Evolutionary conservation across 2,113 vertebrate genomes (phyloP).

Genomic region (Hippocampus comes): DNA sequence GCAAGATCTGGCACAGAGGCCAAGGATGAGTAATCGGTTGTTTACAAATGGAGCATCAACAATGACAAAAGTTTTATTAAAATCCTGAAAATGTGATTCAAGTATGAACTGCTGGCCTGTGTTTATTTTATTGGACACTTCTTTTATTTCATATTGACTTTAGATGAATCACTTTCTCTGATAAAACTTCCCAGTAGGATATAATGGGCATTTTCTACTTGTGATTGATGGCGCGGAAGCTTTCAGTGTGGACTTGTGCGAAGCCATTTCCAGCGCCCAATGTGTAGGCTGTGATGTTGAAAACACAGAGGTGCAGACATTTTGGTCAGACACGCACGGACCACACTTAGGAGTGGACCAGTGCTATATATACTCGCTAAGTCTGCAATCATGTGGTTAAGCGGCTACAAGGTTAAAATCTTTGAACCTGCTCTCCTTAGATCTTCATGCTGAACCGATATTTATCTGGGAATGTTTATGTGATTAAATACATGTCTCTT

Average conservation of each 20-base stretch:
- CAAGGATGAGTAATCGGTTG: constrained; percentile 10
- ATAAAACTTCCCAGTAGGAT: constrained; percentile 35
- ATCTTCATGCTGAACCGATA: constrained; percentile 30
- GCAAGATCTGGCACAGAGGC: constrained; percentile 8
- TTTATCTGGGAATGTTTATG: constrained; percentile 41
- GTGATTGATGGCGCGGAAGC: constrained; percentile 23
- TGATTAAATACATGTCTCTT: constrained; percentile 29
- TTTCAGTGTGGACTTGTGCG: constrained; percentile 10
- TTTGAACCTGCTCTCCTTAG: constrained; percentile 33
- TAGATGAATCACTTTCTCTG: constrained; percentile 27
- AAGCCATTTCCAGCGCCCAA: constrained; percentile 20
- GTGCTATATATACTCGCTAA: constrained; percentile 67
- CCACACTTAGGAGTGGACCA: constrained; percentile 57
- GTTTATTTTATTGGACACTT: constrained; percentile 10
- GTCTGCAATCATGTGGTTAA: constrained; percentile 72
- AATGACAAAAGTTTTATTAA: constrained; percentile 24
- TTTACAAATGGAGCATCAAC: constrained; percentile 33
- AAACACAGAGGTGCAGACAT: constrained; percentile 34
- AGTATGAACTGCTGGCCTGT: constrained; percentile 1
- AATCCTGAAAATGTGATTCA: constrained; percentile 25
- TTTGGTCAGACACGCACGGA: constrained; percentile 37
- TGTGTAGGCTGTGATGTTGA: constrained; percentile 27
- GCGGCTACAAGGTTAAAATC: constrained; percentile 62
- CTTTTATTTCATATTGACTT: constrained; percentile 8
- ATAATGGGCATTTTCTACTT: constrained; percentile 30